Base-by-base conservation (phyloP, 2,888 invertebrate species). In the Cyaniris semiargus region DNA sequence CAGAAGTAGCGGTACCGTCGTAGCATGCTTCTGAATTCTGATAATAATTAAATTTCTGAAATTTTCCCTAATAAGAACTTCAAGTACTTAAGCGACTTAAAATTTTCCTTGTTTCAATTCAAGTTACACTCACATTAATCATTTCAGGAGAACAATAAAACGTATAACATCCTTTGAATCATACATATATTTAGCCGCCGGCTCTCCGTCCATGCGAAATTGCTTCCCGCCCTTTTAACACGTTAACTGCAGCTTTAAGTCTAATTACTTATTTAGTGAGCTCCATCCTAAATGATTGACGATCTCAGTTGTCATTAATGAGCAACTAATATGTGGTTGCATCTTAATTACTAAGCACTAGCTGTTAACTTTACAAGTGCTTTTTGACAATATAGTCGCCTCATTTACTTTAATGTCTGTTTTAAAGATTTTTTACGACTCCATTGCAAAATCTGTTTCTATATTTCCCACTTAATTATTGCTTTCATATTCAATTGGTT, bases 81-180 rank as follows among this genome's bases (percentile, higher is more conserved):
- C 44, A 44, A 44, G 13, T 44, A n/a, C n/a, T n/a, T n/a, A 10
- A 0, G 0, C 10, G 38, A 23, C 31, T 21, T 18, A 5, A 76
- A 18, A 44, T 76, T 76, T 53, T 70, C 53, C 34, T 70, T 8
- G 58, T 58, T 21, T 21, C 8, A 21, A 58, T 21, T 58, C 8
- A 58, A 21, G 58, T 18, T 2, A 66, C 21, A 6, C 38, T 44
- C n/a, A 27, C 7, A 44, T 38, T 38, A 66, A 66, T 78, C 60
- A 76, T 78, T 76, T 76, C 76, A 78, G 80, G 79, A 78, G 81
- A 80, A 80, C 78, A 80, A 77, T 80, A 80, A 79, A 80, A 78
- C 76, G 34, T 77, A 70, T 79, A 66, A 60, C 71, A 78, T 80
- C 78, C 78, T 77, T 78, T 78, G 74, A 78, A 78, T 77, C 66